A percentile compares a stretch with the other conserved stretches of the same genome.
phyloP scores from a whole-genome alignment of 2,797 vertebrate species.

The Acipenser transmontanus region DNA sequence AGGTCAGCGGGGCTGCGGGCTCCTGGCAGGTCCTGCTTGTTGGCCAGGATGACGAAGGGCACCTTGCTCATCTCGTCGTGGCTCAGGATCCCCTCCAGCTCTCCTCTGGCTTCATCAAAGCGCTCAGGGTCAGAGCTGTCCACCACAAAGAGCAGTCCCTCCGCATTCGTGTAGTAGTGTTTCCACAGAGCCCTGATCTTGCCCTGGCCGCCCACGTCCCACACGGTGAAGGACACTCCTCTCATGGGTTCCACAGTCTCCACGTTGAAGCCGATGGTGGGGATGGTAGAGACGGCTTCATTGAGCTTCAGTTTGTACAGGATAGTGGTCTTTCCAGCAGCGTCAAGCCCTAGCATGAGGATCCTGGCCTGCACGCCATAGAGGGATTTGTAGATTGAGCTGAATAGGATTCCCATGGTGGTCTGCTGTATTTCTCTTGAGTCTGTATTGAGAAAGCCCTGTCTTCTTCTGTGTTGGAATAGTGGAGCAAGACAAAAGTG shows the following conservation, averaged over 20 bases:
- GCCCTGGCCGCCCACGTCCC: conserved; percentile 73
- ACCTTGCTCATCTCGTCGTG: too few relatives aligned
- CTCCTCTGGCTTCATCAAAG: too few relatives aligned
- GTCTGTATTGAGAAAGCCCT: too few relatives aligned
- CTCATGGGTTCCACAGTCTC: conserved; percentile 72
- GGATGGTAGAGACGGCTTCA: conserved; percentile 22
- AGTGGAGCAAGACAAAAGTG: too few relatives aligned
- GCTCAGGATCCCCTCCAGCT: too few relatives aligned
- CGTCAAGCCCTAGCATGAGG: conserved; percentile 31
- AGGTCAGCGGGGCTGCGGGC: too few relatives aligned
- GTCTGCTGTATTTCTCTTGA: neutral
- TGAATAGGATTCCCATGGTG: conserved; percentile 18
- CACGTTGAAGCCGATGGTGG: conserved; percentile 59
- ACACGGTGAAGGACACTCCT: conserved; percentile 73
- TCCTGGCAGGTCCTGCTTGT: too few relatives aligned
- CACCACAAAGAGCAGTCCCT: conserved; percentile 34
- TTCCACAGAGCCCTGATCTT: conserved; percentile 71
- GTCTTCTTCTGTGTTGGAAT: too few relatives aligned
- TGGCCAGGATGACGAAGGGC: too few relatives aligned
- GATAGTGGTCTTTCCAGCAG: conserved; percentile 32
- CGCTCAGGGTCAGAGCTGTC: too few relatives aligned
- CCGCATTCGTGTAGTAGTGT: conserved; percentile 66
- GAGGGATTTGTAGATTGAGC: conserved; percentile 18
- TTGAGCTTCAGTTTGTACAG: conserved; percentile 31
- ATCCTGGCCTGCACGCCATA: conserved; percentile 20